Conservation (phyloP, 2,888 invertebrate species). For the Leucania comma region DNA sequence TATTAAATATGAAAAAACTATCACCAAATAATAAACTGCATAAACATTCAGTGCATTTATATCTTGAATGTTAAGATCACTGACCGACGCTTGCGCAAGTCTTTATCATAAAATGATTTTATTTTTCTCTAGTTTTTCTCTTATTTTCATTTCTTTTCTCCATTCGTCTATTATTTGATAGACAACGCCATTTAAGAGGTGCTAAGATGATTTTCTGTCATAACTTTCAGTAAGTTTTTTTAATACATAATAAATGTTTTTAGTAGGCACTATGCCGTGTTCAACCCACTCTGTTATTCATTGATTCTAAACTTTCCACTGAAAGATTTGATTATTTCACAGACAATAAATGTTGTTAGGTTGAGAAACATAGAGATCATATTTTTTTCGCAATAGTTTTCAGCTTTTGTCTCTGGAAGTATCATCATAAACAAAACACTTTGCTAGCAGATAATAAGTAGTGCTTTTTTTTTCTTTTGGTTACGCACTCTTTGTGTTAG, state of each 20-base stretch:
- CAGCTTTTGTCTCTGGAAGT: background rate
- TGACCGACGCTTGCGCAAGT: constrained; percentile 7
- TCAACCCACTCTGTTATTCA: constrained; percentile 28
- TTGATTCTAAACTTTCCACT: constrained; percentile 16
- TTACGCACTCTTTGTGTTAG: no score
- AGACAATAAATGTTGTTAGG: background rate
- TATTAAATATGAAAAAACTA: background rate
- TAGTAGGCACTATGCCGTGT: background rate
- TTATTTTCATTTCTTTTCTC: constrained; percentile 14
- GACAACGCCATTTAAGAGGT: constrained; percentile 25
- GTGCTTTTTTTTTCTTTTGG: no score
- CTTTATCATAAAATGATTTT: background rate
- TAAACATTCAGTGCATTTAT: constrained; percentile 14
- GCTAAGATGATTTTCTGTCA: constrained; percentile 34
- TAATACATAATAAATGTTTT: constrained; percentile 23
- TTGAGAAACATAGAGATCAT: background rate
- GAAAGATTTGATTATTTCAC: constrained; percentile 14
- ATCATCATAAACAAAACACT: background rate
- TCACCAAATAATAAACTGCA: constrained; percentile 32
- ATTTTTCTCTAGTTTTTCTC: constrained; percentile 9
- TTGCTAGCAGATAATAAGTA: no score
- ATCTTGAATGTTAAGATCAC: background rate
- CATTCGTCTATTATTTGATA: constrained; percentile 47
- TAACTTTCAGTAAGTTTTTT: constrained; percentile 24
- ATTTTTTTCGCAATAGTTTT: background rate